Evolutionary conservation across 1,140 invertebrate genomes (phyloP), one percentile per base, ranked within the genome.

Genomic region (Penaeus indicus): DNA sequence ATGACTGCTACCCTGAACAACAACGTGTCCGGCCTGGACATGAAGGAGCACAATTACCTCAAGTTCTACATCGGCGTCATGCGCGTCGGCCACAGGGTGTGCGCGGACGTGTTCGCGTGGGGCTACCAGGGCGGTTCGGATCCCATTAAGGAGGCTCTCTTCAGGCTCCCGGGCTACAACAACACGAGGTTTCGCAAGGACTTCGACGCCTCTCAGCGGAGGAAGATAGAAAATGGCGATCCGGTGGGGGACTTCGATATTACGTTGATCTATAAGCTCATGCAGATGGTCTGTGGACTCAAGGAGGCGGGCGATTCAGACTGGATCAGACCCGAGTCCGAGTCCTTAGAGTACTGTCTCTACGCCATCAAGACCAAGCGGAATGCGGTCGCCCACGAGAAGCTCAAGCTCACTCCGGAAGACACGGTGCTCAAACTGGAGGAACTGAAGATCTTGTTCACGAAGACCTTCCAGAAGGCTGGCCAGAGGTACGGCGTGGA

Each of bases 211-310:
- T 63, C 79, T 22, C 90, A 90, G 63, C 85, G 86, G 27, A 63
- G 64, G 27, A 90, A 86, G 61, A 80, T 90, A 32, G 61, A 81
- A n/a, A 81, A 54, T 22, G 82, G 77, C 75, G 89, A 67, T 19
- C 63, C 83, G n/a, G 62, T 86, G 16, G 72, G 77, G 8, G 84
- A 60, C 3, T 87, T 80, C 62, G 90, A 90, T 38, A 85, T 90
- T 27, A 84, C 90, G 8, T 62, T 90, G 18, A 83, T 67, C 13
- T 90, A 90, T 63, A 90, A 88, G 77, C 78, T 90, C 19, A 38
- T 90, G 18, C 90, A 90, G 61, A 67, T 88, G 84, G 32, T 90
- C 32, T 90, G 90, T 75, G 90, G 90, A 42, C 72, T 90, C 21
- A 88, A 79, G 22, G 61, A 79, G 0, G 47, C 84, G 7, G 62